Evolutionary conservation across 2,888 invertebrate species (phyloP), one percentile per base, ranked within the genome.

Genomic region (Machimus rusticus): DNA sequence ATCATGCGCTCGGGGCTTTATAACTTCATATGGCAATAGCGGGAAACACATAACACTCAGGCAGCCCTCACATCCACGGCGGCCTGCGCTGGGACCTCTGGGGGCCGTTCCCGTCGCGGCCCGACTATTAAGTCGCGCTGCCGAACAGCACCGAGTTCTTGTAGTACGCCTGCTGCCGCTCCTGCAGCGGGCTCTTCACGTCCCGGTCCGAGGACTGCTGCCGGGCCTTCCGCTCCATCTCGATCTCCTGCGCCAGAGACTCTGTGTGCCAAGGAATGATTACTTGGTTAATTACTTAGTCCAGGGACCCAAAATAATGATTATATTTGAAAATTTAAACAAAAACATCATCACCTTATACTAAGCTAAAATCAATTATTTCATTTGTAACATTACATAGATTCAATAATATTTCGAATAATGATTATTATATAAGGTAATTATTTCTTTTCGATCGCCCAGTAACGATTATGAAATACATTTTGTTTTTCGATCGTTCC

Each of bases 101-200:
- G 74, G 28, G 31, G 74, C 85, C 14, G 37, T 74, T 46, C 14
- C 28, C 14, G 19, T 34, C 43, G 6, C n/a, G 55, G 34, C 57
- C 28, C 55, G 19, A 86, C 76, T 93, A 94, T 94, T 95, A 95
- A 93, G 97, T 97, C 91, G 97, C 97, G 92, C 97, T 97, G 90
- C 97, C 97, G 93, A 97, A 97, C 89, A 97, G 94, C 90, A 97
- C 97, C 51, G 97, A 97, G 93, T 97, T 97, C 93, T 97, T 97
- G 94, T 97, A 97, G 93, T 97, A 97, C 12, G 92, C 91, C 90
- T 95, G 95, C 88, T 95, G 94, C 89, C 96, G 94, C 93, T 97
- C 97, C 90, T 97, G 96, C 89, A 97, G 94, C 55, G 97, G 97
- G 90, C 97, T 96, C 93, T 97, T 97, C 87, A 97, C 97, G 91